Evolutionary conservation across 2,113 vertebrate species (phyloP).

Genomic region (Orycteropus afer): DNA sequence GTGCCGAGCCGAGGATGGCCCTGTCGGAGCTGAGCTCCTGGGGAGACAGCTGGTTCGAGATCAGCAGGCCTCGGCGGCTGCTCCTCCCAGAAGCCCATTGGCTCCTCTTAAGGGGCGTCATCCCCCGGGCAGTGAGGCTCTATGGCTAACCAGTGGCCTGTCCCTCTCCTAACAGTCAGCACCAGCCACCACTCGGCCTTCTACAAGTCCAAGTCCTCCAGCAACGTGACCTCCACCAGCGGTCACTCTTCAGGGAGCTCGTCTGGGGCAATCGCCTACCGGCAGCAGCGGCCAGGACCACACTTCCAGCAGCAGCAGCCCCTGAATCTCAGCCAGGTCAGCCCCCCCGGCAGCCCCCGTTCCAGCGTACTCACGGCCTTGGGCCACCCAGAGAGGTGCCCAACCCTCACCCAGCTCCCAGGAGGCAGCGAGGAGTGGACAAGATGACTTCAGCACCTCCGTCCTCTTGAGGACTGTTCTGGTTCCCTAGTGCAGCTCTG

Average conservation of each 20-base stretch:
- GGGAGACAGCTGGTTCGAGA: background rate
- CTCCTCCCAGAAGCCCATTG: background rate
- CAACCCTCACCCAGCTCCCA: fast-evolving
- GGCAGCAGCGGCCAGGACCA: constrained; percentile 94
- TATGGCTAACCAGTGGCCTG: constrained; percentile 66
- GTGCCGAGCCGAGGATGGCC: background rate
- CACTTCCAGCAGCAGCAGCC: constrained; percentile 98
- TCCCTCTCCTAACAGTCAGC: constrained; percentile 86
- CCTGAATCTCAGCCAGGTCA: constrained; percentile 99
- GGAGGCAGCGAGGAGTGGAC: too few species aligned
- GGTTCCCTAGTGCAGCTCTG: too few species aligned
- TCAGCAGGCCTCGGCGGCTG: fast-evolving
- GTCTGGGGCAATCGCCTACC: constrained; percentile 90
- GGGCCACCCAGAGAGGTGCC: background rate
- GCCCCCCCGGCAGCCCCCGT: background rate
- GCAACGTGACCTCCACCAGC: constrained; percentile 91
- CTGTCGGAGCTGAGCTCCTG: background rate
- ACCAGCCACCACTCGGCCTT: constrained; percentile 94
- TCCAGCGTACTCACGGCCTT: background rate
- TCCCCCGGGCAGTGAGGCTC: background rate
- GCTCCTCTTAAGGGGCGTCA: background rate
- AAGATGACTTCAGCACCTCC: too few species aligned
- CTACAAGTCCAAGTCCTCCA: constrained; percentile 97
- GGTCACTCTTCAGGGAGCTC: constrained; percentile 92
- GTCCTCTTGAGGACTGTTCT: too few species aligned